A percentile compares a stretch with the other conserved stretches of the same genome.
These are phyloP conservation scores for Semaprochilodus insignis DNA, from an alignment of 2,797 vertebrate genomes.

Conservation along the genomic window DNA sequence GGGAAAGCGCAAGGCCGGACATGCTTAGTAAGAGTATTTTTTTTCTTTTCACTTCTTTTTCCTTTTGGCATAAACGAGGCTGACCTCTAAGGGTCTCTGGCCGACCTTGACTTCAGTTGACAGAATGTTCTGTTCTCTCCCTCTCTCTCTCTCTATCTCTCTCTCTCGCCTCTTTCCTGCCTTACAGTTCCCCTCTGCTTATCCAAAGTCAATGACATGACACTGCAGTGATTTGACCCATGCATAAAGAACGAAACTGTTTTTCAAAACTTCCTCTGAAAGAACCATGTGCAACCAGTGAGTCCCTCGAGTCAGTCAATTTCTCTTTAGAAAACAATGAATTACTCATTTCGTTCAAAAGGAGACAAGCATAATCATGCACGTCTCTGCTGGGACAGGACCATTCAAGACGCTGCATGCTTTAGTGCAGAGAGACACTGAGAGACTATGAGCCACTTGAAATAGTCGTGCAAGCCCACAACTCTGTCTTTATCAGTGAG, in stretches of 20 bases:
- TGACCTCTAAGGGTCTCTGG: slow-evolving; percentile 25
- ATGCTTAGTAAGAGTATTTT: slow-evolving; percentile 34
- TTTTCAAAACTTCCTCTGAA: slow-evolving; percentile 34
- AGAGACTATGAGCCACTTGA: slow-evolving; percentile 4
- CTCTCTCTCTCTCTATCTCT: slow-evolving; percentile 51
- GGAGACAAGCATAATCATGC: slow-evolving; percentile 14
- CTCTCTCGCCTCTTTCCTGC: slow-evolving; percentile 26
- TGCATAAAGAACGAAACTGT: slow-evolving; percentile 27
- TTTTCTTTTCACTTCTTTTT: slow-evolving; percentile 35
- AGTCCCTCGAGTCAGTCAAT: slow-evolving; percentile 36
- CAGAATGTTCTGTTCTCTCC: slow-evolving; percentile 39
- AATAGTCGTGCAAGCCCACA: not conserved
- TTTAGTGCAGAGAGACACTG: slow-evolving; percentile 21
- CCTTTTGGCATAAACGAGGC: slow-evolving; percentile 9
- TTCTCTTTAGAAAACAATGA: slow-evolving; percentile 31
- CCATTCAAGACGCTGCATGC: slow-evolving; percentile 25
- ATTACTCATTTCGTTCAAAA: slow-evolving; percentile 15
- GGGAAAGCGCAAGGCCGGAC: slow-evolving; percentile 21
- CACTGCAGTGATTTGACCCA: slow-evolving; percentile 29
- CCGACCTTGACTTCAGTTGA: slow-evolving; percentile 37
- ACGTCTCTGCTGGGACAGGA: slow-evolving; percentile 35
- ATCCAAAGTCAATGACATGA: slow-evolving; percentile 29
- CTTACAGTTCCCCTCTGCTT: slow-evolving; percentile 24
- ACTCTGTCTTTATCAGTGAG: not conserved
- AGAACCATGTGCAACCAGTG: slow-evolving; percentile 22